Base-by-base conservation (phyloP, 2,888 invertebrate species). In the Drosophila birchii region DNA sequence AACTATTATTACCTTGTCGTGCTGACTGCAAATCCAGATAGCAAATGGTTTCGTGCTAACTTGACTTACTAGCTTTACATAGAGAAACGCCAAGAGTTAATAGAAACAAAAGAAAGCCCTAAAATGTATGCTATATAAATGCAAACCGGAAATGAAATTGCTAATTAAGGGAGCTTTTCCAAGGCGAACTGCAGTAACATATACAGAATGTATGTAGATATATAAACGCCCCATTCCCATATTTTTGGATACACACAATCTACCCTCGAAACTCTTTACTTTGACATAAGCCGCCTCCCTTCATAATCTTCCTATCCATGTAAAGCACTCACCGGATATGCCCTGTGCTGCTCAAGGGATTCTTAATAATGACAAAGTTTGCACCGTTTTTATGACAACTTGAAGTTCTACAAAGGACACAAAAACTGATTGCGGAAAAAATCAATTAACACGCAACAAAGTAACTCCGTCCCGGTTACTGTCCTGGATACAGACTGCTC, bases 361-460 rank as follows among this genome's bases (percentile, higher is more conserved):
- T 53, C 71, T 51, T 54, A 53, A 74, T 47, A 74, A 74, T 74
- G 39, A 44, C 44, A 47, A 74, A 62, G 51, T 70, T 70, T 39
- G 29, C 53, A 29, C 75, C 5, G 51, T 26, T 62, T 70, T 74
- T 74, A 45, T 74, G 45, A 39, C 34, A 45, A 53, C 62, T 62
- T 62, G 6, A 44, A 62, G 44, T 53, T 45, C 8, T 60, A 56
- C 69, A 36, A 47, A 67, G 67, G 67, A 78, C 66, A 23, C 43
- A 66, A 83, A 67, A 54, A 54, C 51, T 55, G 38, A 62, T 39
- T 66, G 67, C 73, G 82, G 84, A 86, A 81, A 88, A 88, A 86
- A 89, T 86, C 89, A 90, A 90, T 86, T 81, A 86, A 76, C 78
- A 73, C 89, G 88, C 91, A 89, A 88, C 91, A 88, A 88, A 88